Base-by-base conservation (phyloP, 2,797 vertebrate genomes). In the Enteromius paludinosus region DNA sequence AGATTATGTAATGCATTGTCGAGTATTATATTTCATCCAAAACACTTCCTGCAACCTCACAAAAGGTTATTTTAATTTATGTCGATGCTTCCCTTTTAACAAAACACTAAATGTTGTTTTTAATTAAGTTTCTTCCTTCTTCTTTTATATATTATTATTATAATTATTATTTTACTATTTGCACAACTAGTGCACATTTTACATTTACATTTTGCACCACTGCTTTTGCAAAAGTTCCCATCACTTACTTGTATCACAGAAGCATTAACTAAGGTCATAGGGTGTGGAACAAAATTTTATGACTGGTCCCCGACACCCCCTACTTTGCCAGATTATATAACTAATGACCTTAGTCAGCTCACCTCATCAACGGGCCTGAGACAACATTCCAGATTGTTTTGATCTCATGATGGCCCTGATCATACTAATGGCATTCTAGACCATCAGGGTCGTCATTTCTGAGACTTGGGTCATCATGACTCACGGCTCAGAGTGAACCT, bases 371-470 rank as follows among this genome's bases (percentile, higher is more conserved):
- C 33, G 0, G 28, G 5, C 9, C 43, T 73, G 28, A 72, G 20
- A 25, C 38, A 49, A 38, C 20, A 45, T 72, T 72, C 5, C 43
- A 11, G 30, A 23, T 41, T 52, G 17, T 54, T 54, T 41, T 52
- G 15, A 49, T 66, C n/a, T 30, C 18, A 52, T 17, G 45, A 52
- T 52, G 18, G 2, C 45, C 38, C 6, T 66, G 62, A 66, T 35
- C 75, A 78, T 25, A 17, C 76, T 23, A 66, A 12, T 66, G 30
- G 18, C 45, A 65, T 49, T 66, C 25, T 49, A 66, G 1, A 66
- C 38, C 5, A 14, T 35, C 30, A 11, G 28, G 20, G 43, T 35
- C 0, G 14, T 78, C 18, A 49, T 78, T 78, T 49, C 8, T 7
- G 56, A 76, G 25, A 33, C 25, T 41, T 47, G 49, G 17, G 23